Percentiles rank a stretch among this genome's conserved stretches.
These are phyloP conservation scores for Pollenia griseotomentosa DNA, from an alignment of 2,888 invertebrate genomes.

Conservation along the genomic window DNA sequence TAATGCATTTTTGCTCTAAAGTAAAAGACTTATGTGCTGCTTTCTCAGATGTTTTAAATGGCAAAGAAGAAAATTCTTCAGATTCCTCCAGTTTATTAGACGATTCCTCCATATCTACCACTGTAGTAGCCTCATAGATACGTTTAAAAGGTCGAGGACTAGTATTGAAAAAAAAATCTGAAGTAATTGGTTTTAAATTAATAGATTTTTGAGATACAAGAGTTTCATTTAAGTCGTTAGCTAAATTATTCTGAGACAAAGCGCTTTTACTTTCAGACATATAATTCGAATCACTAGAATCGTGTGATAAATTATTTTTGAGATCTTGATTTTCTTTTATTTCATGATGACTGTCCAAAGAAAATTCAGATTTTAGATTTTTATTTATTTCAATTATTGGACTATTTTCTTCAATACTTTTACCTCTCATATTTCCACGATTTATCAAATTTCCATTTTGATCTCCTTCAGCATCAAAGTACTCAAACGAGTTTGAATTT, in stretches of 20 bases:
- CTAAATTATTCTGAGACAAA: neutral
- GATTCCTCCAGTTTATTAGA: neutral
- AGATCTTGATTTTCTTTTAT: too few relatives aligned
- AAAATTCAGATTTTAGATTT: neutral
- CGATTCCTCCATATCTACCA: neutral
- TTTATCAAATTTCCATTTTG: conserved; percentile 43
- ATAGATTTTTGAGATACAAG: conserved; percentile 15
- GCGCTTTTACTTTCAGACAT: neutral
- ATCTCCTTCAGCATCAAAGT: conserved; percentile 51
- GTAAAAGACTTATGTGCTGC: too few relatives aligned
- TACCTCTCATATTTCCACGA: neutral
- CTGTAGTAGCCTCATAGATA: conserved; percentile 16
- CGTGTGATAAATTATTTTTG: too few relatives aligned
- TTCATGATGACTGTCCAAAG: too few relatives aligned
- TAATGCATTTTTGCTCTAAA: too few relatives aligned
- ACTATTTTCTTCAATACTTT: neutral
- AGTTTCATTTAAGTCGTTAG: neutral
- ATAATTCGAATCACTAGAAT: too few relatives aligned
- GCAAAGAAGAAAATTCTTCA: neutral
- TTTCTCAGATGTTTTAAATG: neutral
- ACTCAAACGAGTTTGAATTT: conserved; percentile 64
- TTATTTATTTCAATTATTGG: neutral
- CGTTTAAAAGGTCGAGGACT: conserved; percentile 56
- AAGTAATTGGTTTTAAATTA: conserved; percentile 2
- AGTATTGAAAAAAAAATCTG: conserved; percentile 32